Percentiles rank a stretch among this genome's conserved stretches.
Evolutionary conservation across 2,888 invertebrate species (phyloP).

Genomic region (Acleris sparsana): DNA sequence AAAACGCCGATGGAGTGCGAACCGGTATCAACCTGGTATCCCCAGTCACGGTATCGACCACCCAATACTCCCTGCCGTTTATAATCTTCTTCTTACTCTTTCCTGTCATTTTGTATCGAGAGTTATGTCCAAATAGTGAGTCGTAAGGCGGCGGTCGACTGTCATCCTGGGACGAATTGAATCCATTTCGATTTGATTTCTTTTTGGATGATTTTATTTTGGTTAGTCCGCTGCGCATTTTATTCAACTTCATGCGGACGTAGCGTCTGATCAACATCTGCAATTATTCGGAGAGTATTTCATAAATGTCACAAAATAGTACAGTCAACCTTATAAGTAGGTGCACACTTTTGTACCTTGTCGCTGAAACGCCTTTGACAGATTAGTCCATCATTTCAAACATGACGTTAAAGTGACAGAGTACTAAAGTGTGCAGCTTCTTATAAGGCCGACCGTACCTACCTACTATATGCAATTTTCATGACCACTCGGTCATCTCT

Average conservation of each 20-base stretch:
- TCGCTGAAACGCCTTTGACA: no score
- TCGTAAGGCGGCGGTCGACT: slow-evolving; percentile 87
- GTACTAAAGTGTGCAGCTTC: no score
- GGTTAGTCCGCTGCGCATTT: slow-evolving; percentile 12
- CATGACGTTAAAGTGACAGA: no score
- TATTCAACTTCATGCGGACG: slow-evolving; percentile 43
- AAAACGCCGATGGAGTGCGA: slow-evolving; percentile 89
- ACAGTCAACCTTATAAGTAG: no score
- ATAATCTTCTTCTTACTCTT: slow-evolving; percentile 82
- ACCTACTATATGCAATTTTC: no score
- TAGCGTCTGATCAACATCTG: slow-evolving; percentile 64
- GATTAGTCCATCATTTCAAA: no score
- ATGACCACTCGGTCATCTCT: no score
- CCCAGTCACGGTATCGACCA: slow-evolving; percentile 84
- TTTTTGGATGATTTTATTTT: slow-evolving; percentile 28
- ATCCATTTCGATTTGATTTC: slow-evolving; percentile 41
- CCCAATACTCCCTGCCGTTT: slow-evolving; percentile 91
- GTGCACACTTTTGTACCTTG: no score
- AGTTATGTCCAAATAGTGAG: slow-evolving; percentile 78
- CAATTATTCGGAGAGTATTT: slow-evolving; percentile 34
- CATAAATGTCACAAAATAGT: no score
- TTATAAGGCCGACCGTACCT: no score
- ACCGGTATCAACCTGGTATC: slow-evolving; percentile 88
- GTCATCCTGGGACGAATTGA: slow-evolving; percentile 49
- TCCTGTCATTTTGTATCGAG: slow-evolving; percentile 51